These are phyloP conservation scores for Ranitomeya imitator DNA, from an alignment of 2,113 vertebrate genomes.

Conservation along the genomic window DNA sequence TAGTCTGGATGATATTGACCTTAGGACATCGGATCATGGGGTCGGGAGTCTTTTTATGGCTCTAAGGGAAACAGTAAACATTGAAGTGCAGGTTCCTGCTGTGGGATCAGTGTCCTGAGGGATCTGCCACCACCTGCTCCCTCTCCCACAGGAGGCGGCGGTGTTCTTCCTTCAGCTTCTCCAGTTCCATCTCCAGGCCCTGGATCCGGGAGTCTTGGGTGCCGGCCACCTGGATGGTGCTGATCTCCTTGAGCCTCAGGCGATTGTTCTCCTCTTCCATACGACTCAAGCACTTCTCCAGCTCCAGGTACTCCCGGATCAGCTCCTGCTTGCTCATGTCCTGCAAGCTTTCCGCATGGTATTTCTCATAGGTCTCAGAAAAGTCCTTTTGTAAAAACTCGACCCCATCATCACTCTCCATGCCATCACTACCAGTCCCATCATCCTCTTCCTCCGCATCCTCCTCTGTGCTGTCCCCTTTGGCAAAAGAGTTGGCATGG, in stretches of 20 bases:
- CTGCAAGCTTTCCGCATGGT: constrained; percentile 95
- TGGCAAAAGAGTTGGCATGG: constrained; percentile 75
- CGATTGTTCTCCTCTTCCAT: constrained; percentile 98
- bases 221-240: constrained; percentile 61
- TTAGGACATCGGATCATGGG: not conserved
- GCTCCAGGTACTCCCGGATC: constrained; percentile 94
- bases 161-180: constrained; percentile 84
- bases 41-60: constrained; percentile 15
- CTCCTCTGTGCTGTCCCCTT: constrained; percentile 86
- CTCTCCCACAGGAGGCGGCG: constrained; percentile 78
- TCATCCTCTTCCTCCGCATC: constrained; percentile 83
- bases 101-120: constrained; percentile 9
- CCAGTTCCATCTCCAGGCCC: constrained; percentile 84
- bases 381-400: constrained; percentile 97
- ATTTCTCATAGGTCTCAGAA: constrained; percentile 95
- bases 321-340: constrained; percentile 99
- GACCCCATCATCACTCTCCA: constrained; percentile 88
- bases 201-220: constrained; percentile 66
- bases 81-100: not conserved
- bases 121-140: constrained; percentile 63
- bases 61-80: not conserved
- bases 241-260: constrained; percentile 72
- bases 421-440: constrained; percentile 87
- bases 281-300: constrained; percentile 96
- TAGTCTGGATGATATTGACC: not conserved